Conservation (phyloP, 1,140 invertebrate species). For the Drosophila pruinosa region DNA sequence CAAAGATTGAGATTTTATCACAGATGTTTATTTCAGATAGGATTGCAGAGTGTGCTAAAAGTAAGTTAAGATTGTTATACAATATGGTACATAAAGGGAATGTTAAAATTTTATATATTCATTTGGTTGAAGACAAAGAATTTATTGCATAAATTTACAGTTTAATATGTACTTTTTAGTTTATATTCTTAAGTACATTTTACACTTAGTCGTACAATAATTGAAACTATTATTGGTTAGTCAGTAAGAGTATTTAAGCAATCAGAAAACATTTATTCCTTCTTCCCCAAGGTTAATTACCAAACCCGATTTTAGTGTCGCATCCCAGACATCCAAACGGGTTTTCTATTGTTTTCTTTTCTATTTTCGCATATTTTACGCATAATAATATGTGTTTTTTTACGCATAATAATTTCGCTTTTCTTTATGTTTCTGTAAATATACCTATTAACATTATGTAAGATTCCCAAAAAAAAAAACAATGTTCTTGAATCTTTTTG, state of each 20-base stretch:
- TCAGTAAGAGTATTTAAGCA: neutral
- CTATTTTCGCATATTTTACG: slow-evolving; percentile 6
- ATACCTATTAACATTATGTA: slow-evolving; percentile 10
- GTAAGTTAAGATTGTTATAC: neutral
- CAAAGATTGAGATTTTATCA: neutral
- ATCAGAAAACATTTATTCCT: neutral
- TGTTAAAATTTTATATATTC: too few species aligned
- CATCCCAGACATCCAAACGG: slow-evolving; percentile 3
- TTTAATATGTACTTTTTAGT: too few species aligned
- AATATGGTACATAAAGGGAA: neutral
- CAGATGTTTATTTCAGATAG: too few species aligned
- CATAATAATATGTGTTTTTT: slow-evolving; percentile 20
- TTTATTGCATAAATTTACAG: too few species aligned
- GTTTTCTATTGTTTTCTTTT: slow-evolving; percentile 13
- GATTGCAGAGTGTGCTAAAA: too few species aligned
- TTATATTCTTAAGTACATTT: too few species aligned
- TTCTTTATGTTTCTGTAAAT: slow-evolving; percentile 3
- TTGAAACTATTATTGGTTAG: too few species aligned
- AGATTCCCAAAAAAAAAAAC: neutral
- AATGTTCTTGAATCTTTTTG: slow-evolving; percentile 8
- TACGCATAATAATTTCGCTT: slow-evolving; percentile 16
- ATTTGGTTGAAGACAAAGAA: too few species aligned
- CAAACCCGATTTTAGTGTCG: neutral
- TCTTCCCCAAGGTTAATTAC: neutral
- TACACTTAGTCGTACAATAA: too few species aligned